Conservation (phyloP, 2,888 invertebrate species). For the Orthosia incerta region DNA sequence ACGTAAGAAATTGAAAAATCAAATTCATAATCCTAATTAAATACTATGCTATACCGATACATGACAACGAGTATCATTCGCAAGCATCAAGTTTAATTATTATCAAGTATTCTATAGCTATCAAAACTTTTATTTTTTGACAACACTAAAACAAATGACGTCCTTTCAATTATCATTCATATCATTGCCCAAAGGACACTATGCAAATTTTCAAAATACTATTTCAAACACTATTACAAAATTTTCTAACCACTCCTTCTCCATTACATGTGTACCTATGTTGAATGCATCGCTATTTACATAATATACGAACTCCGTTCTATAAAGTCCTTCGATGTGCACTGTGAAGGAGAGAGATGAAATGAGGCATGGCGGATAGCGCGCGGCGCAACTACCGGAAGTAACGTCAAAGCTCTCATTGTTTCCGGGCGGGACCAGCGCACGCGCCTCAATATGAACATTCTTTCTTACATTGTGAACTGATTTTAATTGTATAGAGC, state of each 20-base stretch:
- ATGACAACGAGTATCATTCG: no score
- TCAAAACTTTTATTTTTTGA: no score
- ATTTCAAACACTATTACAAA: background rate
- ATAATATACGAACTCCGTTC: slow-evolving; percentile 37
- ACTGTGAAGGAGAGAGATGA: slow-evolving; percentile 74
- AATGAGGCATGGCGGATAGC: slow-evolving; percentile 80
- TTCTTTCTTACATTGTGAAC: slow-evolving; percentile 71
- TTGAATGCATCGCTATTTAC: slow-evolving; percentile 22
- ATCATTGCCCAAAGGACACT: background rate
- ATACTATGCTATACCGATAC: no score
- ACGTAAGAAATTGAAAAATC: no score
- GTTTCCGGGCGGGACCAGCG: slow-evolving; percentile 74
- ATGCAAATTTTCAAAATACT: background rate
- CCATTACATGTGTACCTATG: background rate
- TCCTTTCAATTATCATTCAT: no score
- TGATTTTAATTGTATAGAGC: slow-evolving; percentile 76
- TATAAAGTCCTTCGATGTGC: slow-evolving; percentile 66
- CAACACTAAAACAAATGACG: no score
- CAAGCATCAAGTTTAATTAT: no score
- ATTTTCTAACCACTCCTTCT: background rate
- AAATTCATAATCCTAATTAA: no score
- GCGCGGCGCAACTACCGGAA: slow-evolving; percentile 81
- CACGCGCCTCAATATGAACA: slow-evolving; percentile 72
- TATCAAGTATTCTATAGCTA: no score
- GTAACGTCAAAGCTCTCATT: slow-evolving; percentile 84